Evolutionary conservation across 2,797 vertebrate species (phyloP).

Genomic region (Lacerta bilineata): DNA sequence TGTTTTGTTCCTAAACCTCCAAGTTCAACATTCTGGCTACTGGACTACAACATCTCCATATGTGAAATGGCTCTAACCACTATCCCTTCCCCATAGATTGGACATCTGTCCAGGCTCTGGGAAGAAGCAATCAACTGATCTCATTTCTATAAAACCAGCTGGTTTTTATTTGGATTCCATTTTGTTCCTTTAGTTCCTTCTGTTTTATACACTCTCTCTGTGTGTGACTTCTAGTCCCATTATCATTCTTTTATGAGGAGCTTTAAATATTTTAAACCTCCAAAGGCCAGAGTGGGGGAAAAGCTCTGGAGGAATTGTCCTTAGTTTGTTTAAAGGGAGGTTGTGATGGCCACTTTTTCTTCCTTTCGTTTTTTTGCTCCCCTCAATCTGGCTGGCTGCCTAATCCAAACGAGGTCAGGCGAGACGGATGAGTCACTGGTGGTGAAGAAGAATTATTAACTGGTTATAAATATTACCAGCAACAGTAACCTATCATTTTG

Average conservation of each 20-base stretch:
- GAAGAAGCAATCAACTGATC: not conserved
- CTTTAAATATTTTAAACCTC: slow-evolving; percentile 34
- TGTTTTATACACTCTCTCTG: not conserved
- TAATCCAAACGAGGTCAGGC: slow-evolving; percentile 27
- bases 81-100: not conserved
- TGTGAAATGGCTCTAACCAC: not conserved
- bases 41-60: not conserved
- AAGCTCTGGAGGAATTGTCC: slow-evolving; percentile 21
- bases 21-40: not conserved
- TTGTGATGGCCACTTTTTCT: not conserved
- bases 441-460: slow-evolving; percentile 47
- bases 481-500: slow-evolving; percentile 47
- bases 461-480: slow-evolving; percentile 53
- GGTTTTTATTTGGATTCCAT: slow-evolving; percentile 42
- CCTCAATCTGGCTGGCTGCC: slow-evolving; percentile 46
- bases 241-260: slow-evolving; percentile 37
- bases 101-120: not conserved
- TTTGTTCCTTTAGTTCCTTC: slow-evolving; percentile 17
- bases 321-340: not conserved
- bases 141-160: slow-evolving; percentile 12
- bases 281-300: slow-evolving; percentile 21
- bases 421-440: slow-evolving; percentile 47
- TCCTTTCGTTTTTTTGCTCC: not conserved
- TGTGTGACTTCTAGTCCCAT: slow-evolving; percentile 33
- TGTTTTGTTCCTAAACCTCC: not conserved